phyloP scores from a whole-genome alignment of 2,888 invertebrate genomes.

The Xestia ashworthii region DNA sequence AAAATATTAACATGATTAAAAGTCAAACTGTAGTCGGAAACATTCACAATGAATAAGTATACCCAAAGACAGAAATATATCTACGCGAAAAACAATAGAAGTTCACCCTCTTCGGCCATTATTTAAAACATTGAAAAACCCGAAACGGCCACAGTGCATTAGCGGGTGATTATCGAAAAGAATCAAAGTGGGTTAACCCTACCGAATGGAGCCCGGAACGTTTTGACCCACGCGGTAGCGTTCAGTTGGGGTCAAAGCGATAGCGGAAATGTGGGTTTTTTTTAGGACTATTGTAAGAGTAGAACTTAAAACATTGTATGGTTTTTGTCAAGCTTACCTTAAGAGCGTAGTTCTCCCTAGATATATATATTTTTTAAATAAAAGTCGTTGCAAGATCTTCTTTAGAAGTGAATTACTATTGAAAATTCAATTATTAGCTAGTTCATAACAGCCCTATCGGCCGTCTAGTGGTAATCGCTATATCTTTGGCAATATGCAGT shows the following conservation, averaged over 20 bases:
- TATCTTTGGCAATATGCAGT: background rate
- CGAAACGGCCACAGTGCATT: slow-evolving; percentile 78
- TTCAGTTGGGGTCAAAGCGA: slow-evolving; percentile 53
- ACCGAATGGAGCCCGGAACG: slow-evolving; percentile 72
- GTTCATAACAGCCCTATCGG: background rate
- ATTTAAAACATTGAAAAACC: slow-evolving; percentile 68
- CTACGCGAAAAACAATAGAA: slow-evolving; percentile 62
- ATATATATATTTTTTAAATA: too few relatives aligned
- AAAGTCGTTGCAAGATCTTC: background rate
- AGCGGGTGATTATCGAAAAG: slow-evolving; percentile 87
- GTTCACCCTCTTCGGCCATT: slow-evolving; percentile 66
- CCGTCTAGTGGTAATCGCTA: background rate
- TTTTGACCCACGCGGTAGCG: slow-evolving; percentile 71
- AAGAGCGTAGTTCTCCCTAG: too few relatives aligned
- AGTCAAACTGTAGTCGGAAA: background rate
- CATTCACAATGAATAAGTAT: background rate
- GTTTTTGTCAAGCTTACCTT: background rate
- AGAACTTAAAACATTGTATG: background rate
- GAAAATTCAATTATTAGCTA: background rate
- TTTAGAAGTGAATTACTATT: background rate
- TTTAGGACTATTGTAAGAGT: background rate
- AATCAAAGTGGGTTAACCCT: slow-evolving; percentile 86
- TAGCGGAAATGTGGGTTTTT: slow-evolving; percentile 46
- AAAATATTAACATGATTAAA: background rate
- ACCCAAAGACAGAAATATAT: slow-evolving; percentile 48